Percentiles rank a stretch among this genome's conserved stretches.
Conservation (phyloP, 2,797 vertebrate genomes). For the Sitta carolinensis region DNA sequence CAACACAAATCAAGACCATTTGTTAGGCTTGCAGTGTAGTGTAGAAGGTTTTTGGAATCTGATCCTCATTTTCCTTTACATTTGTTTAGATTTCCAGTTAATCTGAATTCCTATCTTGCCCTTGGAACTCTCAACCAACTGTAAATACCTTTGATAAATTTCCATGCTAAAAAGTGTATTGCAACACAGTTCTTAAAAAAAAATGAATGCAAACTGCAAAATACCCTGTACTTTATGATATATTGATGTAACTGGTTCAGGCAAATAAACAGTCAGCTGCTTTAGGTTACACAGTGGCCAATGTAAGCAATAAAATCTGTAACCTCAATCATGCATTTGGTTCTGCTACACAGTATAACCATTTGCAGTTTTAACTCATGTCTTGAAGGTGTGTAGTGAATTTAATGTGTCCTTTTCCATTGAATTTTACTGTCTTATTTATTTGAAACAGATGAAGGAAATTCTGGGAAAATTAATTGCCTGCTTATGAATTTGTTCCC, state of each 20-base stretch:
- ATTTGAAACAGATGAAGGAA: not conserved
- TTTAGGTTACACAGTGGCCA: not conserved
- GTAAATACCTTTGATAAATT: conserved; percentile 57
- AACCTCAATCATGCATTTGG: not conserved
- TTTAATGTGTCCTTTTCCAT: not conserved
- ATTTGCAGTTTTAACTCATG: not conserved
- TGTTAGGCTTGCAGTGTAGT: conserved; percentile 14
- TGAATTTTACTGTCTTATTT: not conserved
- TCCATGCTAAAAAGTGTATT: conserved; percentile 48
- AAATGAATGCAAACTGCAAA: not conserved
- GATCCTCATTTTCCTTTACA: conserved; percentile 34
- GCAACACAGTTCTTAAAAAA: conserved; percentile 31
- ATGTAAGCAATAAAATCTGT: conserved; percentile 2
- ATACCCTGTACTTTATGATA: not conserved
- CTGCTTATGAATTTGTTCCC: conserved; percentile 8
- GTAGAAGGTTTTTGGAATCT: conserved; percentile 24
- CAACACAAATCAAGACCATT: conserved; percentile 52
- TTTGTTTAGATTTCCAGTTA: conserved; percentile 58
- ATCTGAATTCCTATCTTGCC: conserved; percentile 64
- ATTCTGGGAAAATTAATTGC: conserved; percentile 10
- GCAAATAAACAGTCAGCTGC: not conserved
- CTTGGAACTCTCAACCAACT: conserved; percentile 50
- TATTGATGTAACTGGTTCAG: not conserved
- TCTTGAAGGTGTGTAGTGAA: not conserved
- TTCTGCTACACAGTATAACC: not conserved